phyloP scores from a whole-genome alignment of 2,888 invertebrate genomes.

The Drosophila acutilabella region DNA sequence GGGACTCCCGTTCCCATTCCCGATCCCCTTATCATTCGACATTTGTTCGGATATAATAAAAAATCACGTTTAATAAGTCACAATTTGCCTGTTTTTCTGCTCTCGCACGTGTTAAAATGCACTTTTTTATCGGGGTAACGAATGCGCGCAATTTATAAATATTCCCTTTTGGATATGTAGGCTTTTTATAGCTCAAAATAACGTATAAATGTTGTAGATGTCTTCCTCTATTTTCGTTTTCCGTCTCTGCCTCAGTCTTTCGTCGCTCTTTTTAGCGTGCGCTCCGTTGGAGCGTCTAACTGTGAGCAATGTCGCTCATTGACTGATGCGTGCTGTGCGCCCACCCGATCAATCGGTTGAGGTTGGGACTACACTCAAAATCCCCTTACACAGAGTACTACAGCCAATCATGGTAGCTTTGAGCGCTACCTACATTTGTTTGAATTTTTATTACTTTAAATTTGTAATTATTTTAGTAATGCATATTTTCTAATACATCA shows the following conservation, averaged over 20 bases:
- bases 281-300: constrained; percentile 47
- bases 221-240: not conserved
- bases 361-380: constrained; percentile 10
- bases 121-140: constrained; percentile 50
- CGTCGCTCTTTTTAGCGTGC: constrained; percentile 7
- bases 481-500: too few species aligned
- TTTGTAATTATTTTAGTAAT: too few species aligned
- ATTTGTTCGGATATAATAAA: constrained; percentile 23
- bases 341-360: constrained; percentile 20
- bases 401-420: too few species aligned
- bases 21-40: constrained; percentile 25
- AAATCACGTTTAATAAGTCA: constrained; percentile 4
- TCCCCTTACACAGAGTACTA: constrained; percentile 3
- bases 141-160: constrained; percentile 60
- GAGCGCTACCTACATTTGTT: too few species aligned
- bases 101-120: constrained; percentile 62
- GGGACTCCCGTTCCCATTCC: not conserved
- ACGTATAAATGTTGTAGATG: constrained; percentile 5
- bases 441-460: too few species aligned
- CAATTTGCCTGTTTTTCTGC: not conserved
- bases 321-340: constrained; percentile 52
- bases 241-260: constrained; percentile 3
- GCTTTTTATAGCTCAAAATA: constrained; percentile 52
- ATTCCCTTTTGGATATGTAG: constrained; percentile 15
- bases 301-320: constrained; percentile 51